Percentiles rank a stretch among this genome's conserved stretches.
Conservation (phyloP, 2,888 invertebrate species). For the Rotaria macrura region DNA sequence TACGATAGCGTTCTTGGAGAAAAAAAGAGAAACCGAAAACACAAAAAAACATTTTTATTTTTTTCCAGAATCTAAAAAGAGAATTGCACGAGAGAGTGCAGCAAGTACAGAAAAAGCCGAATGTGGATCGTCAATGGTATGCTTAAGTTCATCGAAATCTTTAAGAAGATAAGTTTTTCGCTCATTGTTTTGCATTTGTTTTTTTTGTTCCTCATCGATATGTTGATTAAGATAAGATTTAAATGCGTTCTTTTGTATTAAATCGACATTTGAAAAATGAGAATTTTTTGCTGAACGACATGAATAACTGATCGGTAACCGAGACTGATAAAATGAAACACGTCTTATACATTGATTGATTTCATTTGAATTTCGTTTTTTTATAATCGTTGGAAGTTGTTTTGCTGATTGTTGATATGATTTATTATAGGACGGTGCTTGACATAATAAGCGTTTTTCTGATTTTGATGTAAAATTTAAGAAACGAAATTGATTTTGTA, state of each 20-base stretch:
- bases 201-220: not conserved
- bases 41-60: not conserved
- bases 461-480: constrained; percentile 3
- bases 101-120: not conserved
- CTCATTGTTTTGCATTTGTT: not conserved
- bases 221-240: not conserved
- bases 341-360: not conserved
- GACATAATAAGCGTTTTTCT: not conserved
- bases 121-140: constrained; percentile 6
- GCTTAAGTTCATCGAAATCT: not conserved
- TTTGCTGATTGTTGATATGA: too few relatives aligned
- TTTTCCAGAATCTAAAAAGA: not conserved
- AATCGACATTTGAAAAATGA: not conserved
- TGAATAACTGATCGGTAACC: not conserved
- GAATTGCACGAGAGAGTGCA: not conserved
- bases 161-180: not conserved
- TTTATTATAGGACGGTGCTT: not conserved
- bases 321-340: not conserved
- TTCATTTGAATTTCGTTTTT: not conserved
- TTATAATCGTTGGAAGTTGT: too few relatives aligned
- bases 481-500: constrained; percentile 12
- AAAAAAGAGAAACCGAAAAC: not conserved
- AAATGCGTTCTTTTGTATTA: not conserved
- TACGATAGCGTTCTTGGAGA: not conserved
- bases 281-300: not conserved